Evolutionary conservation across 2,113 vertebrate species (phyloP).

Genomic region (Pollachius pollachius): DNA sequence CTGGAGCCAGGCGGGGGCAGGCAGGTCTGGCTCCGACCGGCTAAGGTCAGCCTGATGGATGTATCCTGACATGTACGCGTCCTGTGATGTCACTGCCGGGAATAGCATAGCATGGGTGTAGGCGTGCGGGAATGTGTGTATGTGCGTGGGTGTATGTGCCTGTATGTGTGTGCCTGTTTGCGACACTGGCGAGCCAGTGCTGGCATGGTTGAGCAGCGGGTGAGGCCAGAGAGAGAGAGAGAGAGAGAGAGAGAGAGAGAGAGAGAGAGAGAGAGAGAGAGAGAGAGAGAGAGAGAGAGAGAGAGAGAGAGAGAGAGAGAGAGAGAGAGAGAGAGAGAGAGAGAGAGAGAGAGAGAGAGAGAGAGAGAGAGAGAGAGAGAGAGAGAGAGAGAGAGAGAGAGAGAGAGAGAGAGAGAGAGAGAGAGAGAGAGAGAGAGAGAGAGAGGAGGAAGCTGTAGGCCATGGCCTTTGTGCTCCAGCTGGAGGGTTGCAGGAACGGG

Average conservation of each 20-base stretch:
- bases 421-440: neutral
- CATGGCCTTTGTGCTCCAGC: slow-evolving; percentile 51
- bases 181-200: slow-evolving; percentile 36
- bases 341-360: slow-evolving; percentile 46
- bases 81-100: slow-evolving; percentile 64
- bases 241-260: no score
- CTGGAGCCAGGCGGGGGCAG: slow-evolving; percentile 57
- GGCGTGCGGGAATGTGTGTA: slow-evolving; percentile 37
- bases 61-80: slow-evolving; percentile 72
- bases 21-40: neutral
- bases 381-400: slow-evolving; percentile 45
- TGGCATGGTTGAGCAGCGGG: slow-evolving; percentile 57
- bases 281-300: no score
- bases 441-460: slow-evolving; percentile 44
- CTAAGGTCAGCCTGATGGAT: slow-evolving; percentile 76
- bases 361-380: slow-evolving; percentile 44
- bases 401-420: neutral
- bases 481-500: slow-evolving; percentile 35
- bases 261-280: no score
- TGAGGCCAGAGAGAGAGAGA: slow-evolving; percentile 40
- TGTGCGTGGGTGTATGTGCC: slow-evolving; percentile 17
- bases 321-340: slow-evolving; percentile 46
- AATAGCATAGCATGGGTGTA: slow-evolving; percentile 47
- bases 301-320: slow-evolving; percentile 23
- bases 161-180: slow-evolving; percentile 12